phyloP scores from a whole-genome alignment of 2,113 vertebrate species.

The Onychostoma macrolepis region DNA sequence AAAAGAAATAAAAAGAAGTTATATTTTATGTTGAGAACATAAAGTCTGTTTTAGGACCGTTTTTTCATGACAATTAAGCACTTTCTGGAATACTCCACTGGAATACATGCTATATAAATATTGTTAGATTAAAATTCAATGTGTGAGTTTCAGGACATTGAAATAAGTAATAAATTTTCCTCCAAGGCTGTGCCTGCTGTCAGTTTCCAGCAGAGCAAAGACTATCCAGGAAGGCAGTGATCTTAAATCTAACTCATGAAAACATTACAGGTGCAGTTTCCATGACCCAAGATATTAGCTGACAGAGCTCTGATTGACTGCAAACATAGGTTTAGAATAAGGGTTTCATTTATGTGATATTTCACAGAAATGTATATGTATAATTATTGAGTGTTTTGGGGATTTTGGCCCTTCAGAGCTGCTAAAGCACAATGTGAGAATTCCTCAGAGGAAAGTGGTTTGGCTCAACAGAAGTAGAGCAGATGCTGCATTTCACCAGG shows the following conservation, averaged over 20 bases:
- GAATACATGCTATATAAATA: neutral
- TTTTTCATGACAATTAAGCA: neutral
- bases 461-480: neutral
- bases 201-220: neutral
- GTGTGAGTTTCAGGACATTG: neutral
- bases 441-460: constrained; percentile 34
- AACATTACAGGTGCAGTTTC: neutral
- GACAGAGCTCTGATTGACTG: neutral
- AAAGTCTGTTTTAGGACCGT: neutral
- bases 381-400: neutral
- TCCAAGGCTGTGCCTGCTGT: neutral
- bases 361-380: constrained; percentile 15
- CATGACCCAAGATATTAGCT: neutral
- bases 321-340: neutral
- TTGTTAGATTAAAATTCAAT: neutral
- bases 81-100: neutral
- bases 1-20: neutral
- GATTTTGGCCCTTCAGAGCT: neutral
- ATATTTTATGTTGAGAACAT: neutral
- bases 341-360: neutral
- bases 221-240: neutral
- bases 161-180: neutral
- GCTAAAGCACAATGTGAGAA: constrained; percentile 25
- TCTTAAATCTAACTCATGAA: constrained; percentile 13
- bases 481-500: neutral